phyloP scores from a whole-genome alignment of 2,113 vertebrate species.

The Phaethon lepturus region DNA sequence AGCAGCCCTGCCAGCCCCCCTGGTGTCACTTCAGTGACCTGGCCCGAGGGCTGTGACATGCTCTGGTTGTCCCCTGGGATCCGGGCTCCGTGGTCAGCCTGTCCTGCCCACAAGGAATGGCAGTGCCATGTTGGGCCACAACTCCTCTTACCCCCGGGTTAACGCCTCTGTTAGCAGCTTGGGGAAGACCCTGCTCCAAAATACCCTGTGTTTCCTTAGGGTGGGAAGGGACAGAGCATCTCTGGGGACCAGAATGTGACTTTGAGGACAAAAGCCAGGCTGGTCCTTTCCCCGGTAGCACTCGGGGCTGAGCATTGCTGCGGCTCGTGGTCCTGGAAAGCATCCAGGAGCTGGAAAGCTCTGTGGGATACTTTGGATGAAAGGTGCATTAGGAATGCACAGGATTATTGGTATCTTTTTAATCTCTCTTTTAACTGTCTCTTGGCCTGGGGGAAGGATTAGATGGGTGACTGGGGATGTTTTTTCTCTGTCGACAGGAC shows the following conservation, averaged over 20 bases:
- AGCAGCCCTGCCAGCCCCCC: rapidly evolving
- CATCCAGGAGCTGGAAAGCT: conserved; percentile 14
- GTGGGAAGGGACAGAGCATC: background rate
- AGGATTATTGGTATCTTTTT: conserved; percentile 22
- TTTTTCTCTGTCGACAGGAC: background rate
- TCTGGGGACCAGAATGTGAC: background rate
- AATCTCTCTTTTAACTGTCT: conserved; percentile 21
- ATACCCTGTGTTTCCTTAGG: rapidly evolving
- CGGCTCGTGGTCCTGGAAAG: background rate
- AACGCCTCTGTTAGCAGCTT: background rate
- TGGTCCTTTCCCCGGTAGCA: background rate
- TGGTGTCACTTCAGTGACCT: background rate
- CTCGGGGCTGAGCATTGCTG: background rate
- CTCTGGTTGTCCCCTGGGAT: background rate
- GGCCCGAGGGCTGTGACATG: rapidly evolving
- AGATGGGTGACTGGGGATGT: background rate
- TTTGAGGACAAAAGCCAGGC: background rate
- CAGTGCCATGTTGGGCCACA: rapidly evolving
- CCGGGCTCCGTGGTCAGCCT: background rate
- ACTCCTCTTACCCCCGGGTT: background rate
- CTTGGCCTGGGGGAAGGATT: background rate
- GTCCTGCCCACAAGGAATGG: background rate
- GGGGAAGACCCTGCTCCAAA: background rate
- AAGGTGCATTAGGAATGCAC: background rate
- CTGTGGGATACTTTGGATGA: background rate